Evolutionary conservation across 2,888 invertebrate species (phyloP), one percentile per base, ranked within the genome.

Genomic region (Andricus quercusramuli): DNA sequence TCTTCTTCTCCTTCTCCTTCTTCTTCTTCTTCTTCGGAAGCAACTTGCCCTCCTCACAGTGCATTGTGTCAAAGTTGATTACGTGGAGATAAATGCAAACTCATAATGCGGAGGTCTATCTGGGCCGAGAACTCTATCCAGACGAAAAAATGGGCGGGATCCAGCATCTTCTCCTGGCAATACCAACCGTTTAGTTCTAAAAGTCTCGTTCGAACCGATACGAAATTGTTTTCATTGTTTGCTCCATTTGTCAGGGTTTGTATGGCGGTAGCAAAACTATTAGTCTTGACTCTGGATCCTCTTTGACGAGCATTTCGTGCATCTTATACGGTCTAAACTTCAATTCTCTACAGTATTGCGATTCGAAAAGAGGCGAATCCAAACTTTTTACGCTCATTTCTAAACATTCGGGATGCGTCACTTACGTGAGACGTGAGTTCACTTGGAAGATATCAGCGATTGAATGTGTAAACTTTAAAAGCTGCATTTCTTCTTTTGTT

Each of bases 61-160:
- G 90, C 90, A 92, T 92, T 92, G 92, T 91, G 90, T 89, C 90
- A 87, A 86, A 92, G 91, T 92, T 92, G 92, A 92, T 92, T 92
- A 92, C 89, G 87, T 88, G 87, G 87, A 88, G 88, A 92, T 91
- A 92, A 92, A 88, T 86, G 92, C 92, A 87, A 80, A 89, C 92
- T 92, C 92, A 92, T 91, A 91, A 86, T 82, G 85, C 85, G 82
- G 86, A 84, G 80, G 81, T 81, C 82, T 82, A 85, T 85, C 83
- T 82, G 77, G 79, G 66, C 77, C 82, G 67, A 77, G 51, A 78
- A 77, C 67, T 80, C 74, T 79, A 62, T 77, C 80, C 62, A 80
- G 77, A 79, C 64, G 78, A 82, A 84, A 84, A 85, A 85, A 86
- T 83, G 80, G 80, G 83, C 81, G 76, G 83, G 78, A 80, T 80